phyloP scores from a whole-genome alignment of 2,797 vertebrate species.

The Pantherophis alleghaniensis region DNA sequence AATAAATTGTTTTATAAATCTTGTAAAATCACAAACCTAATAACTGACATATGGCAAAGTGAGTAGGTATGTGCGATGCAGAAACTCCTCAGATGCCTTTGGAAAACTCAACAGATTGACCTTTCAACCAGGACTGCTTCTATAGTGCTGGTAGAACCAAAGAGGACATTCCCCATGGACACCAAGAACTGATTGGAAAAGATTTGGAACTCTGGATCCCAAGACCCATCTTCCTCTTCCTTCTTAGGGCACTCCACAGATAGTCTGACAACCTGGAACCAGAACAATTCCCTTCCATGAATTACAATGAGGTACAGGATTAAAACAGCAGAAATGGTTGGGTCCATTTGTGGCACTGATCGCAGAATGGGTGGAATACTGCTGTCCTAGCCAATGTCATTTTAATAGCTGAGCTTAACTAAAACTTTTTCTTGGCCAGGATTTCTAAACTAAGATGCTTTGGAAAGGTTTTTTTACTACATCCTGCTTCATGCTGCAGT shows the following conservation, averaged over 20 bases:
- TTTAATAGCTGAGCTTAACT: background rate
- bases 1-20: background rate
- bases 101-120: background rate
- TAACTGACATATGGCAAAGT: background rate
- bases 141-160: background rate
- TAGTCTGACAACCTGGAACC: background rate
- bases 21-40: background rate
- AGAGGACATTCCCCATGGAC: background rate
- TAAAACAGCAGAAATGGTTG: background rate
- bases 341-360: background rate
- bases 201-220: background rate
- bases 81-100: background rate
- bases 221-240: background rate
- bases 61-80: background rate
- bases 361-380: background rate
- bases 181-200: background rate
- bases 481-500: background rate
- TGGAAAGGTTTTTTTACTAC: background rate
- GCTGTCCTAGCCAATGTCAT: background rate
- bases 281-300: background rate
- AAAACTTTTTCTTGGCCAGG: background rate
- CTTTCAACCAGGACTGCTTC: background rate
- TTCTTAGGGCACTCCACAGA: background rate
- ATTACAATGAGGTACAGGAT: background rate
- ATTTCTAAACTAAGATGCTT: background rate